phyloP scores from a whole-genome alignment of 2,113 vertebrate genomes.

The Prietella phreatophila region DNA sequence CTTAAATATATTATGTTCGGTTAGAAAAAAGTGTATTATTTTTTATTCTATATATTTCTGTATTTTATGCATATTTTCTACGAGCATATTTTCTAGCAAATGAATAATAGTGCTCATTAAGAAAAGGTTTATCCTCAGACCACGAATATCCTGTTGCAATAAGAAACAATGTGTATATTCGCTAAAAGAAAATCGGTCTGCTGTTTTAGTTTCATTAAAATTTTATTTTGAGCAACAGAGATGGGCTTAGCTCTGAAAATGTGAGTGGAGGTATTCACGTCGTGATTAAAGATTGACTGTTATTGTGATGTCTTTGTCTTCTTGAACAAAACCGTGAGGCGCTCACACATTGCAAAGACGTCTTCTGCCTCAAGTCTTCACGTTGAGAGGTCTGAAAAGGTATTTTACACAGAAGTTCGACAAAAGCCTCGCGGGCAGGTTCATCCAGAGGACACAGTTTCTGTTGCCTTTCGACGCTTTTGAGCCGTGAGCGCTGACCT shows the following conservation, averaged over 20 bases:
- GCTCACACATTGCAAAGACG: conserved; percentile 83
- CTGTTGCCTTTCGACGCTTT: conserved; percentile 90
- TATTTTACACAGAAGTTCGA: conserved; percentile 96
- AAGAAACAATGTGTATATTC: conserved; percentile 27
- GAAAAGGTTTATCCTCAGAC: conserved; percentile 38
- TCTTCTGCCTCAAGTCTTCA: conserved; percentile 85
- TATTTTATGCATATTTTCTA: conserved; percentile 55
- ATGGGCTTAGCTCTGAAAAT: conserved; percentile 59
- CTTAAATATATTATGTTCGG: conserved; percentile 40
- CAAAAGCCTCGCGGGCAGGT: conserved; percentile 93
- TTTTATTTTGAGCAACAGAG: conserved; percentile 24
- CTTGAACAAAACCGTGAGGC: conserved; percentile 83
- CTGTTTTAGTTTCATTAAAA: conserved; percentile 49
- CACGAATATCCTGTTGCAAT: conserved; percentile 34
- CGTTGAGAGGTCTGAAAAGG: conserved; percentile 91
- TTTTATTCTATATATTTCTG: conserved; percentile 52
- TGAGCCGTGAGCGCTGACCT: conserved; percentile 97
- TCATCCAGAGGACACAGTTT: conserved; percentile 98
- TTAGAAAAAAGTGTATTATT: conserved; percentile 42
- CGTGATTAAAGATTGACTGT: conserved; percentile 79
- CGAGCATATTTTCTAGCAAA: conserved; percentile 49
- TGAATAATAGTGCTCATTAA: conserved; percentile 38
- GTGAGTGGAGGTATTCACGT: conserved; percentile 59
- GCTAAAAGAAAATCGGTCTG: conserved; percentile 39
- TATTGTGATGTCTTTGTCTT: conserved; percentile 92